phyloP scores from a whole-genome alignment of 2,113 vertebrate genomes.

The Apus apus region DNA sequence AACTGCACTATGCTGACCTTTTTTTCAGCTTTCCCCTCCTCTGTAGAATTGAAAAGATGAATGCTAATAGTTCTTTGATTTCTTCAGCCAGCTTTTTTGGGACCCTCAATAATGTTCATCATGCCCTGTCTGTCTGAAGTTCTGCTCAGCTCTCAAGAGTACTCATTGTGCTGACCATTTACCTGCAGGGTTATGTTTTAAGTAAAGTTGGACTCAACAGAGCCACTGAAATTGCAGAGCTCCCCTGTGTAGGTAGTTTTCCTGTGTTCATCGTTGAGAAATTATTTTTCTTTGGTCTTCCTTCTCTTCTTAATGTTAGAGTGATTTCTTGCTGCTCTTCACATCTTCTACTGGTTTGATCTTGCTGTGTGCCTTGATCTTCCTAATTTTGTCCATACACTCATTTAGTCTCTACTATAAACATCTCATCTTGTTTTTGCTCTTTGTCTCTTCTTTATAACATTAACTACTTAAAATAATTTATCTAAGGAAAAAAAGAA shows the following conservation, averaged over 20 bases:
- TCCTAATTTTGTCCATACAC: not conserved
- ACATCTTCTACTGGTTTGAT: not conserved
- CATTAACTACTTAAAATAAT: not conserved
- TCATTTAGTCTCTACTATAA: not conserved
- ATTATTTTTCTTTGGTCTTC: not conserved
- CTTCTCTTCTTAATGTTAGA: not conserved
- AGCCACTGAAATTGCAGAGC: not conserved
- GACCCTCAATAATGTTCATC: not conserved
- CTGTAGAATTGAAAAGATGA: not conserved
- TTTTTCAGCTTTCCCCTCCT: not conserved
- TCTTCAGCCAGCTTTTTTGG: not conserved
- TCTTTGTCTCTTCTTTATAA: not conserved
- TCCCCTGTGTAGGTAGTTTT: not conserved
- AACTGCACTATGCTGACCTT: not conserved
- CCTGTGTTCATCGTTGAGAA: not conserved
- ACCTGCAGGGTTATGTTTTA: not conserved
- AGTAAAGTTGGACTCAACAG: not conserved
- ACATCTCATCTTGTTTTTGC: not conserved
- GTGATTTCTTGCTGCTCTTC: not conserved
- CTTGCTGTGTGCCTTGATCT: not conserved
- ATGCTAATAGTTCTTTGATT: conserved; percentile 1
- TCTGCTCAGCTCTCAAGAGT: not conserved
- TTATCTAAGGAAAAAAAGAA: not conserved
- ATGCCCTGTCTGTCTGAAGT: not conserved
- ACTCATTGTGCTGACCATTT: not conserved